Conservation (phyloP, 2,888 invertebrate genomes). For the Heliothis peltigera region DNA sequence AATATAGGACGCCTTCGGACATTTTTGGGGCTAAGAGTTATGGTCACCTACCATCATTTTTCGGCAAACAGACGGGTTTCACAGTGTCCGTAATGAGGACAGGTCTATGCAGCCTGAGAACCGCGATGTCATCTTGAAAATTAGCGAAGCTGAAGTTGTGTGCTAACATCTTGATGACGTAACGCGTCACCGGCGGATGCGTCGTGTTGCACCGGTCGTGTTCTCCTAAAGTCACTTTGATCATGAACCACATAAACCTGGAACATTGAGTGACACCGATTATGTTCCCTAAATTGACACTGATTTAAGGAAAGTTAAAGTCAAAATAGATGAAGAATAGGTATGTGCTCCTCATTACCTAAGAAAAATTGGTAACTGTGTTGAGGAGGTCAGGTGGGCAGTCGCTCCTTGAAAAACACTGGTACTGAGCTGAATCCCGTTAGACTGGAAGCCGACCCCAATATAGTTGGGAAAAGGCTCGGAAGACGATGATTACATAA, state of each 20-base stretch:
- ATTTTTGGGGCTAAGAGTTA: background rate
- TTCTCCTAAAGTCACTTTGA: slow-evolving; percentile 96
- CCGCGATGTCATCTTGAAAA: slow-evolving; percentile 96
- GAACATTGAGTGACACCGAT: background rate
- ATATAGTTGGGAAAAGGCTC: too few species aligned
- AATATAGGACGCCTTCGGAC: too few species aligned
- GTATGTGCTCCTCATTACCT: too few species aligned
- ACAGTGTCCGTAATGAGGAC: slow-evolving; percentile 94
- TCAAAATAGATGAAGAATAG: too few species aligned
- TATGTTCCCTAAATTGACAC: too few species aligned
- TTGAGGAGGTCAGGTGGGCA: too few species aligned
- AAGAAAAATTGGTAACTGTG: too few species aligned
- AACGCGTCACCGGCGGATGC: slow-evolving; percentile 93
- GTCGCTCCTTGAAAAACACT: too few species aligned
- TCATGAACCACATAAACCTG: slow-evolving; percentile 98
- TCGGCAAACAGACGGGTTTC: slow-evolving; percentile 95
- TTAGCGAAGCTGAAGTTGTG: slow-evolving; percentile 95
- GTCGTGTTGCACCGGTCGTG: slow-evolving; percentile 95
- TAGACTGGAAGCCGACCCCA: too few species aligned
- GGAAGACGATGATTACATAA: too few species aligned
- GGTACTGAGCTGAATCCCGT: too few species aligned
- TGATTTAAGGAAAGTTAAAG: too few species aligned
- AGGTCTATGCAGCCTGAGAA: slow-evolving; percentile 93
- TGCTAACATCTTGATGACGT: slow-evolving; percentile 92
- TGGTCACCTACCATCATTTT: slow-evolving; percentile 88